Conservation (phyloP, 2,888 invertebrate genomes). For the Chironomus riparius region DNA sequence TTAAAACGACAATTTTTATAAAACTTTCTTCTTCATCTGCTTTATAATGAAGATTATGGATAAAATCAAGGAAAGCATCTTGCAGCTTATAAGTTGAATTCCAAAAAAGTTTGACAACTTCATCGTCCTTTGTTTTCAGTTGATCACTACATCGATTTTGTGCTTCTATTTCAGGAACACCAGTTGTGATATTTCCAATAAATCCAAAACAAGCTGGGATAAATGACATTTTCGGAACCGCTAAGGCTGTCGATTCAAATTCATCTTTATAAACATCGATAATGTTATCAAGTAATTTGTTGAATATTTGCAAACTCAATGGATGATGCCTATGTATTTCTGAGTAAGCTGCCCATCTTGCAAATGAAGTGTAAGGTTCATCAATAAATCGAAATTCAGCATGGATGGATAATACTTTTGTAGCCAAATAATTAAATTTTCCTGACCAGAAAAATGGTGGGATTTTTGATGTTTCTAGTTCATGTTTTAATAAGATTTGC, state of each 20-base stretch:
- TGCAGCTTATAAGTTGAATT: neutral
- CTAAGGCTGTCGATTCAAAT: neutral
- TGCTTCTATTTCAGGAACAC: neutral
- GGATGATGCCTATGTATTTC: neutral
- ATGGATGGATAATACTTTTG: neutral
- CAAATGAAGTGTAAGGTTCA: neutral
- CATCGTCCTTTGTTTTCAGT: neutral
- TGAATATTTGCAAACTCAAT: neutral
- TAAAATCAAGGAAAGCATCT: neutral
- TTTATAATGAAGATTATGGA: neutral
- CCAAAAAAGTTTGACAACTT: neutral
- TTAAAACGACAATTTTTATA: neutral
- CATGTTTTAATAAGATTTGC: neutral
- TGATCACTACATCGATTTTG: neutral
- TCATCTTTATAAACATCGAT: neutral
- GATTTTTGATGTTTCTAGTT: neutral
- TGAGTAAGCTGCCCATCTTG: neutral
- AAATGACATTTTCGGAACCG: neutral
- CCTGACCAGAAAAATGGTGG: neutral
- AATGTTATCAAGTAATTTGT: neutral
- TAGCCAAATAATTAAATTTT: constrained; percentile 3
- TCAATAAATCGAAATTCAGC: neutral
- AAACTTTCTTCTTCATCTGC: neutral
- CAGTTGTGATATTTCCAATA: neutral
- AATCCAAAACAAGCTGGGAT: neutral